These are phyloP conservation scores for Dryobota labecula DNA, from an alignment of 2,888 invertebrate genomes.

Conservation along the genomic window DNA sequence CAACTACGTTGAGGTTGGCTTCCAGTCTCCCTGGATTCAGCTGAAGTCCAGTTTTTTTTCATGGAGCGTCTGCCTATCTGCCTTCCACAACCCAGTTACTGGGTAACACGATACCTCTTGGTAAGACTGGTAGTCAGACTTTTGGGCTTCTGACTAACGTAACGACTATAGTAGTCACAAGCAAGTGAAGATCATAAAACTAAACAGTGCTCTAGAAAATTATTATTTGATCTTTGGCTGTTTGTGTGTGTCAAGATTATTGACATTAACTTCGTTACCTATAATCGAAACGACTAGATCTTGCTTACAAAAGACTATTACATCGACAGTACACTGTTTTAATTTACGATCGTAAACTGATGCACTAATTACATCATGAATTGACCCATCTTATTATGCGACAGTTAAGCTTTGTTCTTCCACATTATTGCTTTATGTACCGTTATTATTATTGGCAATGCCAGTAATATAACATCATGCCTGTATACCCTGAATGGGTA, in stretches of 20 bases:
- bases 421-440: conserved; percentile 33
- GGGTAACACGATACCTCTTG: no score
- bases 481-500: neutral
- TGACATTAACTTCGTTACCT: conserved; percentile 9
- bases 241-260: conserved; percentile 21
- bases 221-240: conserved; percentile 21
- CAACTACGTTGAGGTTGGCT: no score
- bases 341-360: conserved; percentile 47
- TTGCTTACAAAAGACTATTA: conserved; percentile 35
- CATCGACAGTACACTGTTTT: conserved; percentile 51
- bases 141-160: no score
- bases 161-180: conserved; percentile 12
- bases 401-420: conserved; percentile 59
- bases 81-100: no score
- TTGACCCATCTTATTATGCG: conserved; percentile 47
- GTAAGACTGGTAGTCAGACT: no score
- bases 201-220: conserved; percentile 11
- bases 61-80: no score
- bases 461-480: neutral
- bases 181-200: conserved; percentile 3
- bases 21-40: no score
- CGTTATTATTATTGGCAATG: conserved; percentile 35
- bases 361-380: conserved; percentile 38
- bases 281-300: conserved; percentile 31
- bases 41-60: no score